phyloP scores from a whole-genome alignment of 2,797 vertebrate genomes.

The Clarias fuscus region DNA sequence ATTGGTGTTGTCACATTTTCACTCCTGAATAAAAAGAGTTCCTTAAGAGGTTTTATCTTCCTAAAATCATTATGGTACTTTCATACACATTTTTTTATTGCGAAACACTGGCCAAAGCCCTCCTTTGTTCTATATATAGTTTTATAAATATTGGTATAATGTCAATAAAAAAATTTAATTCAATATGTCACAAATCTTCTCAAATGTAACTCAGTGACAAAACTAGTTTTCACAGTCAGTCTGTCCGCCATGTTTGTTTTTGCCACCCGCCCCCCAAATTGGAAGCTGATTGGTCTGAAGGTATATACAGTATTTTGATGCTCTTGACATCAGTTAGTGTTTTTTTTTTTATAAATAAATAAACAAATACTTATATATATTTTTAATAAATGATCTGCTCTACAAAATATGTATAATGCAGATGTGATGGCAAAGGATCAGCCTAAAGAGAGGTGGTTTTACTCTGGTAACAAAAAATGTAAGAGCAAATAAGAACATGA shows the following conservation, averaged over 20 bases:
- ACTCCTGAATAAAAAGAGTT: background rate
- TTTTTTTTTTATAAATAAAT: background rate
- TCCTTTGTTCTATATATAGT: background rate
- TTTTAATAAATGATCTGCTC: background rate
- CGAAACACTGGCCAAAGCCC: background rate
- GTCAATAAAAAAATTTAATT: too few species aligned
- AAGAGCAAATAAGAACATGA: constrained; percentile 8
- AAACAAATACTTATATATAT: too few species aligned
- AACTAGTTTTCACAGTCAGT: too few species aligned
- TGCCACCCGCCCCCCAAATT: background rate
- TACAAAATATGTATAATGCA: background rate
- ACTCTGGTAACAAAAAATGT: background rate
- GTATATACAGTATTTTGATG: background rate
- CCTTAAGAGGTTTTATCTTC: background rate
- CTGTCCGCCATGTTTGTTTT: too few species aligned
- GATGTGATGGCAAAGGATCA: background rate
- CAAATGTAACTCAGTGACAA: too few species aligned
- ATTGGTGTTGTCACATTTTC: constrained; percentile 24
- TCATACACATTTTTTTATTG: background rate
- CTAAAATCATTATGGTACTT: background rate
- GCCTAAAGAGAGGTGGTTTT: background rate
- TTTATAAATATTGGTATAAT: too few species aligned
- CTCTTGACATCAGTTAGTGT: background rate
- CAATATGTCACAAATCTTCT: too few species aligned
- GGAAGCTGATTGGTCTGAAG: background rate